Base-by-base conservation (phyloP, 2,888 invertebrate genomes). In the Calameuta pallipes region DNA sequence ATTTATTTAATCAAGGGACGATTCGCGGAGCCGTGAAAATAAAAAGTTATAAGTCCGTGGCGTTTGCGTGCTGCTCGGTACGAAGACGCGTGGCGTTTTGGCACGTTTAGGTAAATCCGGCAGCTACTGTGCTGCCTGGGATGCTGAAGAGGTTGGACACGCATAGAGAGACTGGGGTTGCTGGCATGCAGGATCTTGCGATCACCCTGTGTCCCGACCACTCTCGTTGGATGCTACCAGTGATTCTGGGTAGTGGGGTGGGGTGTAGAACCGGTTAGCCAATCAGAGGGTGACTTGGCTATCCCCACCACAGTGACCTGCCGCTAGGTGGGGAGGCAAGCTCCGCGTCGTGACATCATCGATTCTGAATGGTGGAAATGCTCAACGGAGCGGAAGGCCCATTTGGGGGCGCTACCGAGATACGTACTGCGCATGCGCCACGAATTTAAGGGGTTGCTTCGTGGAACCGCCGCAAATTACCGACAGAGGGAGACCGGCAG, bases 301-400 rank as follows among this genome's bases (percentile, higher is more conserved):
- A 76, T 83, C 84, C 85, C 74, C 36, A 74, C 74, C 83, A 80
- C 81, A 79, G 77, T 9, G 0, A 31, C 31, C 30, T 69, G 73
- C 33, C 9, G 73, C 37, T 81, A 85, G 80, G 86, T 86, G 85
- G 86, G 84, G 74, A 74, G 78, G 80, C 85, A 84, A 82, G 83
- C 88, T 85, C 87, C 86, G 85, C 85, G 82, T 85, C 85, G 88
- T 89, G 87, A 88, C 89, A 88, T 90, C 91, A 91, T 91, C 91
- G 91, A 91, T 91, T 91, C 90, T 90, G 91, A 91, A 91, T 91
- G 91, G 89, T 89, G 89, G 87, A 88, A 87, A 88, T 91, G 91
- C 88, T 90, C 91, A 90, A 85, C 91, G 87, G 90, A 85, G 91
- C 91, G 91, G 90, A 91, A 91, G 88, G 85, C 88, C 89, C 90